phyloP scores from a whole-genome alignment of 2,797 vertebrate genomes.

The Lepilemur septentrionalis region DNA sequence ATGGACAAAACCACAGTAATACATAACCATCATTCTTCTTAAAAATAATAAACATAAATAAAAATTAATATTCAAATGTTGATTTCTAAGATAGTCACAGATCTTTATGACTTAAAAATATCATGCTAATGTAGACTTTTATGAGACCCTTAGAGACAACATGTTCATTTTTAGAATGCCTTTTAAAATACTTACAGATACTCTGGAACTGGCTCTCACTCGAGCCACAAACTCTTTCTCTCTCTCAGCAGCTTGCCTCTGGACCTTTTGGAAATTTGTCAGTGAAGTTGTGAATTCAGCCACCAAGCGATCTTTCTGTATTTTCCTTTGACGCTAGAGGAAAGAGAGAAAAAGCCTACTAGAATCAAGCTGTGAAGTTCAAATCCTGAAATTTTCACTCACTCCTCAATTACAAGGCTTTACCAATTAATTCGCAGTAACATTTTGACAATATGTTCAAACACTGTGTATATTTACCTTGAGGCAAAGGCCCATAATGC shows the following conservation, averaged over 20 bases:
- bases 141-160: background rate
- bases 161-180: background rate
- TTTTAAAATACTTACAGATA: constrained; percentile 90
- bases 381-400: background rate
- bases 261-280: constrained; percentile 93
- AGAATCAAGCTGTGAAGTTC: constrained; percentile 59
- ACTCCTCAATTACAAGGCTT: background rate
- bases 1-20: background rate
- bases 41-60: background rate
- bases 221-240: constrained; percentile 96
- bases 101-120: background rate
- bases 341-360: constrained; percentile 38
- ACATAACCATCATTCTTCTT: background rate
- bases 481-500: background rate
- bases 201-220: constrained; percentile 94
- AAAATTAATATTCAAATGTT: background rate
- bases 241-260: constrained; percentile 93
- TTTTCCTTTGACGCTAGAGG: constrained; percentile 93
- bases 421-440: background rate
- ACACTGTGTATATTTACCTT: background rate
- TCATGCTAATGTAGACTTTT: background rate
- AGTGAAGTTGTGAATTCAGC: constrained; percentile 94
- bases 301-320: constrained; percentile 95
- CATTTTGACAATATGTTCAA: background rate
- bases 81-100: background rate